A percentile compares a stretch with the other conserved stretches of the same genome.
phyloP scores from a whole-genome alignment of 2,113 vertebrate genomes.

The Solenodon paradoxus region DNA sequence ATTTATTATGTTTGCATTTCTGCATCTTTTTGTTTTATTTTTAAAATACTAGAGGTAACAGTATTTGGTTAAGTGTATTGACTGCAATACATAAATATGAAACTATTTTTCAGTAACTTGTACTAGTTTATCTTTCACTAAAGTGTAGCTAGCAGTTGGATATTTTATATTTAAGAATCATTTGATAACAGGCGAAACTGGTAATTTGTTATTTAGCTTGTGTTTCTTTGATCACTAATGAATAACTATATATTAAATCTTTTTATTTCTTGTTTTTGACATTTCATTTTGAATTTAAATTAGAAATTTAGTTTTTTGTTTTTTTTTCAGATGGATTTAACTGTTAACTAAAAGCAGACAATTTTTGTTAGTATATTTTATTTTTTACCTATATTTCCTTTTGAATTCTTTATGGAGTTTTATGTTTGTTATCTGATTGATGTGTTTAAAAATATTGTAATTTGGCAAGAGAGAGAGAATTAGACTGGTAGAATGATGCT shows the following conservation, averaged over 20 bases:
- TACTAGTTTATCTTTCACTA: background rate
- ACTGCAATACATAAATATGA: background rate
- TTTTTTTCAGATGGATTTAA: background rate
- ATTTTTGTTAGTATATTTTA: background rate
- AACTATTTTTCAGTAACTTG: background rate
- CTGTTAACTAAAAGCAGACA: background rate
- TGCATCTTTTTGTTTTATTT: background rate
- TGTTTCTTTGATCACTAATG: background rate
- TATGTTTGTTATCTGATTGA: background rate
- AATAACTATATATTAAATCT: background rate
- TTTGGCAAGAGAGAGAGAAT: background rate
- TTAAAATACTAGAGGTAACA: background rate
- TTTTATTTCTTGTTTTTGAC: background rate
- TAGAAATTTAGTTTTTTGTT: background rate
- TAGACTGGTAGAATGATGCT: background rate
- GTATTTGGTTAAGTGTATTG: constrained; percentile 27
- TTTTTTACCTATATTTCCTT: background rate
- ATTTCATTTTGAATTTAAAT: background rate
- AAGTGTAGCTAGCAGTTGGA: background rate
- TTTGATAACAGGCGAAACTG: background rate
- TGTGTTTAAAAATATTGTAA: background rate
- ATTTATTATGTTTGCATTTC: background rate
- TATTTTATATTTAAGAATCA: constrained; percentile 25
- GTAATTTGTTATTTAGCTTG: background rate
- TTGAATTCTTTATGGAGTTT: background rate